phyloP scores from a whole-genome alignment of 1,140 invertebrate genomes.

The Drosophila lacertosa region DNA sequence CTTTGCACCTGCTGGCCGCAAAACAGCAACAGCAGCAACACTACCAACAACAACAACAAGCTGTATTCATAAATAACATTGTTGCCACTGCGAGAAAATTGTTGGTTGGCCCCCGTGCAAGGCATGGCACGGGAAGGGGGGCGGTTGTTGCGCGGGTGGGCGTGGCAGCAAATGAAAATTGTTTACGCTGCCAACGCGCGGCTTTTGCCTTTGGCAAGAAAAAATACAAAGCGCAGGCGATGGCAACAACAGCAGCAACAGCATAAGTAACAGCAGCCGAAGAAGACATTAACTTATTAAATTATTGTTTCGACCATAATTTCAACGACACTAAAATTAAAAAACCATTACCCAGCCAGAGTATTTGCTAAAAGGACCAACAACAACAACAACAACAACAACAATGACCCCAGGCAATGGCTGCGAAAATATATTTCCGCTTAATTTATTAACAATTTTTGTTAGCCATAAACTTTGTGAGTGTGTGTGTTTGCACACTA shows the following conservation, averaged over 20 bases:
- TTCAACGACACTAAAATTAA: slow-evolving; percentile 82
- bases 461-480: slow-evolving; percentile 71
- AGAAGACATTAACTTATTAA: slow-evolving; percentile 81
- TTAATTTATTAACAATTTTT: slow-evolving; percentile 84
- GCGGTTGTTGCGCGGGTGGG: not conserved
- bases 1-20: slow-evolving; percentile 67
- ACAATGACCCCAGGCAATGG: slow-evolving; percentile 32
- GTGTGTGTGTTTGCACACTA: slow-evolving; percentile 45
- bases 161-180: slow-evolving; percentile 64
- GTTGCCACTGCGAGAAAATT: slow-evolving; percentile 56
- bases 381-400: not conserved
- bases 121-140: not conserved
- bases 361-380: slow-evolving; percentile 57
- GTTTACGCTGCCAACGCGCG: slow-evolving; percentile 59
- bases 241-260: slow-evolving; percentile 5
- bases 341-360: slow-evolving; percentile 72
- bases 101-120: slow-evolving; percentile 16
- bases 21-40: slow-evolving; percentile 41
- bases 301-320: slow-evolving; percentile 81
- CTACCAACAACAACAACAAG: slow-evolving; percentile 39
- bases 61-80: slow-evolving; percentile 73
- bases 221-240: slow-evolving; percentile 1
- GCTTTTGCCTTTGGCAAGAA: slow-evolving; percentile 37
- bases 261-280: slow-evolving; percentile 9
- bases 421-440: slow-evolving; percentile 78